Base-by-base conservation (phyloP, 1,140 invertebrate genomes). In the Zaprionus capensis region DNA sequence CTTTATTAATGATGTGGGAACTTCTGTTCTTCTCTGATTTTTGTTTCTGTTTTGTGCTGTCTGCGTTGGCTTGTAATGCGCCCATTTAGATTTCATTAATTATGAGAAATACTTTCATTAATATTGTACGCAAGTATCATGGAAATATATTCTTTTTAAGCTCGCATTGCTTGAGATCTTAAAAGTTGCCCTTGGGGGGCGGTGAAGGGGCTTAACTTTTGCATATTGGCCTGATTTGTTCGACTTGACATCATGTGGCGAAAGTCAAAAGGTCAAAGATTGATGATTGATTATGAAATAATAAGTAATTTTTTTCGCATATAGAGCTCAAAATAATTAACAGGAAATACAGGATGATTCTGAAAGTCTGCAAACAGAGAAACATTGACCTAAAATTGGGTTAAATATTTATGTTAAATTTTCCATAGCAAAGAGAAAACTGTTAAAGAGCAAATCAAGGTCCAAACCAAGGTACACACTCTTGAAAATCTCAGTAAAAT, bases 1-100 rank as follows among this genome's bases (percentile, higher is more conserved):
- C 67, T 59, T 80, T 88, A 88, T 88, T 88, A 88, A 88, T 88
- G 85, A 88, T 88, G 85, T 90, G 85, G 85, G 85, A 88, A 88
- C 81, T 88, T 85, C 85, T 88, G 85, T 85, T 73, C 71, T 85
- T 73, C 68, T 38, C 76, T 62, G 53, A 76, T 72, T 69, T 69
- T 38, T 24, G 17, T 20, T 49, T 68, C 34, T 56, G 64, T 58
- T 51, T 57, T 74, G 63, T 74, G 71, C 58, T 71, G 58, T 78
- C 46, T 65, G 57, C 17, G 46, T 61, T 66, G 69, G 9, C 69
- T 72, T 76, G 74, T 76, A 76, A 76, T 67, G 70, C 70, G 69
- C 38, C 63, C 74, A 73, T 78, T 81, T 85, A 79, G 69, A 79
- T 88, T 88, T 82, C 85, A 90, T 90, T 88, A 85, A 85, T 85